Percentiles rank a stretch among this genome's conserved stretches.
These are phyloP conservation scores for Edolisoma coerulescens DNA, from an alignment of 2,113 vertebrate genomes.

Conservation along the genomic window DNA sequence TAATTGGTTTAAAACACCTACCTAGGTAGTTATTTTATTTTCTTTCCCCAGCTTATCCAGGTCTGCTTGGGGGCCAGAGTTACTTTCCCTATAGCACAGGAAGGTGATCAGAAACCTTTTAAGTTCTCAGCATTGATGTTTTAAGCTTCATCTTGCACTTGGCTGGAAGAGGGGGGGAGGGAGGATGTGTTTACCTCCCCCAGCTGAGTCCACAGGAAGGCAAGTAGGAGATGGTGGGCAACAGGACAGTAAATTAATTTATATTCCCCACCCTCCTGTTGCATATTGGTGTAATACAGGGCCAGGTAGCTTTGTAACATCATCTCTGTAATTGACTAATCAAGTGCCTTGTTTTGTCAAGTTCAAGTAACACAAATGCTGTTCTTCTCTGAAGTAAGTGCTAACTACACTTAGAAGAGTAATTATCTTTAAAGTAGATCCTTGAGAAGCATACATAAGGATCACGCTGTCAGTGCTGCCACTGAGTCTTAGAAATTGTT, in stretches of 20 bases:
- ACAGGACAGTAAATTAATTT: background rate
- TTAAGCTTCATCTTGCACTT: background rate
- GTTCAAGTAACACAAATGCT: background rate
- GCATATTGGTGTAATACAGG: background rate
- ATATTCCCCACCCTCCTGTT: background rate
- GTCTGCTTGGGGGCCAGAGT: background rate
- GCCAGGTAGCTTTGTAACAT: background rate
- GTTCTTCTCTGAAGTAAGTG: background rate
- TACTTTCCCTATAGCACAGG: background rate
- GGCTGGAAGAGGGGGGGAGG: background rate
- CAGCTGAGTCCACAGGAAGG: background rate
- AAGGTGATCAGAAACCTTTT: background rate
- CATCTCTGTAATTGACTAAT: background rate
- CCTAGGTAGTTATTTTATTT: background rate
- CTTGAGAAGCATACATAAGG: background rate
- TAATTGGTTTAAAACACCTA: background rate
- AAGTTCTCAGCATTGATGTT: background rate
- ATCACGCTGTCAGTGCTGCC: background rate
- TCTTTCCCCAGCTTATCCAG: background rate
- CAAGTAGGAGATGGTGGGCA: background rate
- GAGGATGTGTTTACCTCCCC: background rate
- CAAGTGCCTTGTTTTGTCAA: background rate
- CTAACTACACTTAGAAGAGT: background rate
- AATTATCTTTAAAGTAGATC: constrained; percentile 16
- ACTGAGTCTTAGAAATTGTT: background rate